phyloP scores from a whole-genome alignment of 2,888 invertebrate genomes.

The Habroteleia sp. region DNA sequence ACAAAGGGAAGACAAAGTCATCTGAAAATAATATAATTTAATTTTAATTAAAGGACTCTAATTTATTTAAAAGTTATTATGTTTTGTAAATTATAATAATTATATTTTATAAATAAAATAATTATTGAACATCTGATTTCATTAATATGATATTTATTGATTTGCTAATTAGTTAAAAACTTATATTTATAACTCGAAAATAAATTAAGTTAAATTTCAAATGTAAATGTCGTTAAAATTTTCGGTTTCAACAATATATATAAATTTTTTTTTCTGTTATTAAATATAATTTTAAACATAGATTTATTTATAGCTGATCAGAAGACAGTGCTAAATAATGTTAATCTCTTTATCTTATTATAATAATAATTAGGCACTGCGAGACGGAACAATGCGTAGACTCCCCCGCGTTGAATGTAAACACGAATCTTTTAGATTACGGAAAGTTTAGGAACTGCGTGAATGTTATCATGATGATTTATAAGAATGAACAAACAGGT shows the following conservation, averaged over 20 bases:
- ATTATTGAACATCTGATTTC: too few relatives aligned
- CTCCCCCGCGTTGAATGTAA: constrained; percentile 24
- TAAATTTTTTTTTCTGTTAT: too few relatives aligned
- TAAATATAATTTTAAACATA: background rate
- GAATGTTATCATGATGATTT: constrained; percentile 76
- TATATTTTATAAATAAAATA: too few relatives aligned
- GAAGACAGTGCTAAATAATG: constrained; percentile 12
- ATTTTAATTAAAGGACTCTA: background rate
- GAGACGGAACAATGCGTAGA: constrained; percentile 27
- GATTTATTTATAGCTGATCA: constrained; percentile 2
- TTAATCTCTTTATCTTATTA: constrained; percentile 42
- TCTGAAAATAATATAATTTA: constrained; percentile 81
- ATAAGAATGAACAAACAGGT: constrained; percentile 77
- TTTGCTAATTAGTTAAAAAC: too few relatives aligned
- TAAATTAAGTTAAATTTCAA: too few relatives aligned
- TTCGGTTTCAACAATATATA: too few relatives aligned
- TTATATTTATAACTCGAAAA: too few relatives aligned
- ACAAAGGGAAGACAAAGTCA: constrained; percentile 91
- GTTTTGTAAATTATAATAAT: too few relatives aligned
- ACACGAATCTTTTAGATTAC: constrained; percentile 48
- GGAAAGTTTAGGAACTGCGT: constrained; percentile 69
- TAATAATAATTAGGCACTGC: constrained; percentile 31
- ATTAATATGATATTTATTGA: too few relatives aligned
- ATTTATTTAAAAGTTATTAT: too few relatives aligned
- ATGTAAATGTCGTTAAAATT: too few relatives aligned